phyloP scores from a whole-genome alignment of 1,140 invertebrate genomes.

The Papilio dardanus region DNA sequence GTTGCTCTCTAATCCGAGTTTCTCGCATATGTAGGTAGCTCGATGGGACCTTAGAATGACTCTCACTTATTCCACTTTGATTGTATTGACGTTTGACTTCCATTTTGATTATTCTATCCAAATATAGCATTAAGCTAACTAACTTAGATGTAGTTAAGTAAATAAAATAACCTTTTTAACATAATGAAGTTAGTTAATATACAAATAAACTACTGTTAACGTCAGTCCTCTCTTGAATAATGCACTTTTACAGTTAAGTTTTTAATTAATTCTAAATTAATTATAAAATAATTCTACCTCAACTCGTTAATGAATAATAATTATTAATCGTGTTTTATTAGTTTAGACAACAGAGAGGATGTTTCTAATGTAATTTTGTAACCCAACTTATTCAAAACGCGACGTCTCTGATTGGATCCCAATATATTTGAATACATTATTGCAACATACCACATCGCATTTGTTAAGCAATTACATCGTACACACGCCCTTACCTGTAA shows the following conservation, averaged over 20 bases:
- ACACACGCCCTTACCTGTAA: constrained; percentile 58
- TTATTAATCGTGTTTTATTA: neutral
- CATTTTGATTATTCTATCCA: neutral
- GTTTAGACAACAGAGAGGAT: neutral
- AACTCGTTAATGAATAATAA: no score
- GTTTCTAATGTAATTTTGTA: neutral
- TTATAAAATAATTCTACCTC: neutral
- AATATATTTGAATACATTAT: constrained; percentile 25
- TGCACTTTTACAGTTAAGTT: neutral
- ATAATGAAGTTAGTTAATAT: neutral
- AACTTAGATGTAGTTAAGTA: neutral
- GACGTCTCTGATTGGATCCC: neutral
- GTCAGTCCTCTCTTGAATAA: neutral
- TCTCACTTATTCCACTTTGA: no score
- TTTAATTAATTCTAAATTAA: neutral
- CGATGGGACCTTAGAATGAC: no score
- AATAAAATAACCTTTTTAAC: neutral
- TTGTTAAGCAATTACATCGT: constrained; percentile 35
- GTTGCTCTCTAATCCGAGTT: no score
- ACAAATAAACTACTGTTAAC: neutral
- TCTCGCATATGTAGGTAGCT: no score
- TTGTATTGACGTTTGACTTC: no score
- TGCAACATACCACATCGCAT: constrained; percentile 34
- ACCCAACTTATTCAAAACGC: constrained; percentile 5
- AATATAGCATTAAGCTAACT: neutral